Conservation (phyloP, 2,797 vertebrate genomes). For the Chaenodraco wilsoni region DNA sequence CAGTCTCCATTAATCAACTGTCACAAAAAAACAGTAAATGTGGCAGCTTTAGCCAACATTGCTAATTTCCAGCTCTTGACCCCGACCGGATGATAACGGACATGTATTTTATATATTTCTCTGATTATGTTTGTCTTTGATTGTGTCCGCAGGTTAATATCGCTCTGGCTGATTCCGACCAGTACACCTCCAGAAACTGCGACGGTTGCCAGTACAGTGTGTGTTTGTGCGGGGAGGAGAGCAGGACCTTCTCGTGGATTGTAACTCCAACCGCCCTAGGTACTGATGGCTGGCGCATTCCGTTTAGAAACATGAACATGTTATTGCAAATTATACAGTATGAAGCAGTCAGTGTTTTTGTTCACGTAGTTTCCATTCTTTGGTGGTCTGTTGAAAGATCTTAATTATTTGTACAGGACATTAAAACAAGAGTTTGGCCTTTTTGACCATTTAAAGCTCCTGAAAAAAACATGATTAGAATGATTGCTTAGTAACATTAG, state of each 20-base stretch:
- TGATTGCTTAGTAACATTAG: too few species aligned
- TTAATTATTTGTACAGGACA: neutral
- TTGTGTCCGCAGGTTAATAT: conserved; percentile 79
- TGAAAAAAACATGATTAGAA: neutral
- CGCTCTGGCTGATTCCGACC: conserved; percentile 70
- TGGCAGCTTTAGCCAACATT: too few species aligned
- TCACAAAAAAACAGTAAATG: too few species aligned
- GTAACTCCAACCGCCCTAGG: conserved; percentile 82
- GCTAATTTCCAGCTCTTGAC: too few species aligned
- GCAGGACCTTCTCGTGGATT: conserved; percentile 84
- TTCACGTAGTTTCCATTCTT: neutral
- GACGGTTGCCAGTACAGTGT: conserved; percentile 73
- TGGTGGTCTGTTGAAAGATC: neutral
- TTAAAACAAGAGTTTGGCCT: too few species aligned
- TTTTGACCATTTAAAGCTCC: neutral
- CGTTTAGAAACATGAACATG: neutral
- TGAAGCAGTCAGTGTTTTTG: neutral
- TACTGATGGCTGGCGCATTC: conserved; percentile 40
- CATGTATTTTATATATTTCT: neutral
- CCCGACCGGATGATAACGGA: too few species aligned
- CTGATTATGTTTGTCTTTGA: neutral
- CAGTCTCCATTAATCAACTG: too few species aligned
- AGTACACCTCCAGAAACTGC: conserved; percentile 71
- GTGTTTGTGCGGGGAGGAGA: conserved; percentile 86
- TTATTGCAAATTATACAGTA: neutral